Percentiles rank a stretch among this genome's conserved stretches.
phyloP scores from a whole-genome alignment of 2,113 vertebrate genomes.

The Pavo muticus region DNA sequence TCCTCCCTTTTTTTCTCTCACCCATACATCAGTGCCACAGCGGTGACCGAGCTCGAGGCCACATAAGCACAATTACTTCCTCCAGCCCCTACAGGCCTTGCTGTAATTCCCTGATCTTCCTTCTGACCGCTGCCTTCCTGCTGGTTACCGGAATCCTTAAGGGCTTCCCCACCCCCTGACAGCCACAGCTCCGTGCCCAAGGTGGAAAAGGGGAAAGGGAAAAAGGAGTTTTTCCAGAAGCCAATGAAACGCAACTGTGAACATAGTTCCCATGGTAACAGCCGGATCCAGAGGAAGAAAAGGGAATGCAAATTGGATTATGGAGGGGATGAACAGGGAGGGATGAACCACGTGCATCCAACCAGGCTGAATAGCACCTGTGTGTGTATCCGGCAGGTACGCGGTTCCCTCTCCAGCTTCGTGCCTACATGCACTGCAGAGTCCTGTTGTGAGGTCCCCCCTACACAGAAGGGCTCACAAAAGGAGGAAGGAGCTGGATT shows the following conservation, averaged over 20 bases:
- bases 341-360: background rate
- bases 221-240: conserved; percentile 57
- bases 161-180: background rate
- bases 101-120: background rate
- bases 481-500: background rate
- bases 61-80: background rate
- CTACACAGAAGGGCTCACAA: background rate
- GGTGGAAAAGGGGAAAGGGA: background rate
- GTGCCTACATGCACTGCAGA: background rate
- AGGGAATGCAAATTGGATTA: conserved; percentile 89
- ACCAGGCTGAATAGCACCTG: background rate
- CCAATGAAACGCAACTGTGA: conserved; percentile 83
- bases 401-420: background rate
- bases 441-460: fast-evolving
- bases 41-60: background rate
- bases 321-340: conserved; percentile 19
- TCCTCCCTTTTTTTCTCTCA: background rate
- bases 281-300: conserved; percentile 86
- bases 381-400: background rate
- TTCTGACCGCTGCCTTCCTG: background rate
- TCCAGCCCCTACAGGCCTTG: background rate
- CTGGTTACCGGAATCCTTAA: background rate
- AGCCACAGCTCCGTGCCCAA: background rate
- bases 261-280: conserved; percentile 95
- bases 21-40: background rate